Percentiles rank a stretch among this genome's conserved stretches.
phyloP scores from a whole-genome alignment of 2,888 invertebrate genomes.

The Luperina nickerlii region DNA sequence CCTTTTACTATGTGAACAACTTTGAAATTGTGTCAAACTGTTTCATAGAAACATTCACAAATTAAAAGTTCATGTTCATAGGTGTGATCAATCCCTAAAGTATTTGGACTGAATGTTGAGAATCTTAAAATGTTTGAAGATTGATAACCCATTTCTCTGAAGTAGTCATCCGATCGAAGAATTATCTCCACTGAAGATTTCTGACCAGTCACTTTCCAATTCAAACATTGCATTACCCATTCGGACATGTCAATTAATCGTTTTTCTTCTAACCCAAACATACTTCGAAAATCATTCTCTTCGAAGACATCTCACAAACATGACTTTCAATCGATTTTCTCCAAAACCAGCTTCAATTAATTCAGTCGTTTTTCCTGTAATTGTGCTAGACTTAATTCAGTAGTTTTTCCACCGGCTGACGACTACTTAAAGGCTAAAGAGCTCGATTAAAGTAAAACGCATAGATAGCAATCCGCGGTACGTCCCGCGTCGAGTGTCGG shows the following conservation, averaged over 20 bases:
- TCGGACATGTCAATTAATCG: constrained; percentile 12
- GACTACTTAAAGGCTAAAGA: constrained; percentile 64
- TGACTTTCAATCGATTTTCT: constrained; percentile 28
- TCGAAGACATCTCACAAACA: constrained; percentile 21
- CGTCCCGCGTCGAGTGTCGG: constrained; percentile 65
- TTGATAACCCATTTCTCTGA: background rate
- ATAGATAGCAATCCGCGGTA: constrained; percentile 71
- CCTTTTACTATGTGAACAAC: background rate
- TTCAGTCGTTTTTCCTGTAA: constrained; percentile 42
- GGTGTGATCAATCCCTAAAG: background rate
- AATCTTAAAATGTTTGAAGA: background rate
- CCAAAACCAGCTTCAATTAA: constrained; percentile 32
- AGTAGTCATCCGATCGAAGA: background rate
- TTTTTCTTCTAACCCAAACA: constrained; percentile 14
- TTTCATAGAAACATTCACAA: background rate
- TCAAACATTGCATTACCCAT: constrained; percentile 10
- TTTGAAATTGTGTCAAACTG: background rate
- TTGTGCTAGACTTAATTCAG: constrained; percentile 47
- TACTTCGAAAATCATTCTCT: background rate
- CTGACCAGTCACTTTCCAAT: constrained; percentile 15
- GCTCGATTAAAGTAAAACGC: constrained; percentile 72
- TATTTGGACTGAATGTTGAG: background rate
- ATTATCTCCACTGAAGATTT: background rate
- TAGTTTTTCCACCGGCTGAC: constrained; percentile 55
- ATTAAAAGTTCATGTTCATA: background rate